Evolutionary conservation across 2,888 invertebrate genomes (phyloP), one percentile per base, ranked within the genome.

Genomic region (Trimorus sp.): DNA sequence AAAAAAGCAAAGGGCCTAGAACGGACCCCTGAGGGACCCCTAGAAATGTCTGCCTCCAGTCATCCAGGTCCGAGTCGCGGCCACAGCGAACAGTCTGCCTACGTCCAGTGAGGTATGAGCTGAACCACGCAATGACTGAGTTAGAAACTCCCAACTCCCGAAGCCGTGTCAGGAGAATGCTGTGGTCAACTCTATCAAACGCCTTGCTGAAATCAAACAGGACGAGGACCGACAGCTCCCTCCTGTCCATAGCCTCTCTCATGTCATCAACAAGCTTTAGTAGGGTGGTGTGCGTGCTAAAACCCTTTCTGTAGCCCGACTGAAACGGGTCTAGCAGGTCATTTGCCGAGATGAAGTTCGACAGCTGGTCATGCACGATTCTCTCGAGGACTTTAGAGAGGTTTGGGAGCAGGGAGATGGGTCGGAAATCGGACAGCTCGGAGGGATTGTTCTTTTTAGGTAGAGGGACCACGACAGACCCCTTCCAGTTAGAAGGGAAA

Each of bases 401-500:
- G n/a, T 48, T 4, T 5, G 62, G 62, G 12, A 62, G 14, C 0
- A 62, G 42, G 15, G 62, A 15, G 5, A 62, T 62, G 7, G 62
- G 62, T 2, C 62, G 48, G n/a, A 26, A 62, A 7, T 62, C 62
- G 7, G 9, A 9, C n/a, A 62, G 11, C 8, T 45, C 42, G 3
- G 7, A 26, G 12, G 48, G 16, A 26, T 62, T 48, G 7, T n/a
- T 11, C n/a, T 2, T 48, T 36, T 62, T 62, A 4, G 48, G 62
- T n/a, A 62, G 62, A 7, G 48, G 62, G 26, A 62, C n/a, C 7
- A 62, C 48, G 14, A 62, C 48, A 12, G 62, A 48, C 48, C 36
- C 36, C n/a, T 62, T 48, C 48, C 62, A 62, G 16, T 0, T 36
- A 1, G 38, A 11, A 11, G 62, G 62, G n/a, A 42, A 40, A 53